phyloP scores from a whole-genome alignment of 2,797 vertebrate genomes.

The Pseudocheirus occidentalis region DNA sequence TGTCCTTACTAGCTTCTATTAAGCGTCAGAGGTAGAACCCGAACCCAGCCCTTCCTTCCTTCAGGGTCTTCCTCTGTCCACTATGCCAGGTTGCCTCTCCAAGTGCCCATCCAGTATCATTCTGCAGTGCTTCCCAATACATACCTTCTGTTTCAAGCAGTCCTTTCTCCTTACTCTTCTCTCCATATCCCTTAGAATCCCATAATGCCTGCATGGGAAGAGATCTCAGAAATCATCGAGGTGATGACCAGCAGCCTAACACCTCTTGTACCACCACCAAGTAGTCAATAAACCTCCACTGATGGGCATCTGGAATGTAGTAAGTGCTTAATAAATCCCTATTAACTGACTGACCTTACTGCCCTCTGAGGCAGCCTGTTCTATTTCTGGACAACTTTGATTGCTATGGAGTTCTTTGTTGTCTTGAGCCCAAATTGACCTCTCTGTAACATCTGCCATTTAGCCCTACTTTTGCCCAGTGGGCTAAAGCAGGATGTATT shows the following conservation, averaged over 20 bases:
- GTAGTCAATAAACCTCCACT: background rate
- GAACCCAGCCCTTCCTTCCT: background rate
- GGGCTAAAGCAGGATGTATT: background rate
- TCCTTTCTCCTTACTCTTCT: background rate
- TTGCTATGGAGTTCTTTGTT: background rate
- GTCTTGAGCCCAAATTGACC: background rate
- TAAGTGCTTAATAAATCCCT: background rate
- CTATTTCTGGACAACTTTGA: background rate
- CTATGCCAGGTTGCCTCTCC: background rate
- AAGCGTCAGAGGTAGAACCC: background rate
- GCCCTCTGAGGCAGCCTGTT: background rate
- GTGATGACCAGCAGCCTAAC: background rate
- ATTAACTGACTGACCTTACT: background rate
- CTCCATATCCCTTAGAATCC: background rate
- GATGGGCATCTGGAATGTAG: background rate
- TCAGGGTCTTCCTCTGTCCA: background rate
- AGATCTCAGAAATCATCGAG: background rate
- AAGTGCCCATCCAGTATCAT: background rate
- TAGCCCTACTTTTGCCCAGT: background rate
- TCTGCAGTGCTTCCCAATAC: background rate
- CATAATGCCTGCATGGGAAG: background rate
- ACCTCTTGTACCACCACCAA: background rate
- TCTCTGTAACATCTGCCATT: background rate
- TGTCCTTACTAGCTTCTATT: background rate
- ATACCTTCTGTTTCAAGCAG: background rate